Evolutionary conservation across 2,888 invertebrate species (phyloP).

Genomic region (Horisme vitalbata): DNA sequence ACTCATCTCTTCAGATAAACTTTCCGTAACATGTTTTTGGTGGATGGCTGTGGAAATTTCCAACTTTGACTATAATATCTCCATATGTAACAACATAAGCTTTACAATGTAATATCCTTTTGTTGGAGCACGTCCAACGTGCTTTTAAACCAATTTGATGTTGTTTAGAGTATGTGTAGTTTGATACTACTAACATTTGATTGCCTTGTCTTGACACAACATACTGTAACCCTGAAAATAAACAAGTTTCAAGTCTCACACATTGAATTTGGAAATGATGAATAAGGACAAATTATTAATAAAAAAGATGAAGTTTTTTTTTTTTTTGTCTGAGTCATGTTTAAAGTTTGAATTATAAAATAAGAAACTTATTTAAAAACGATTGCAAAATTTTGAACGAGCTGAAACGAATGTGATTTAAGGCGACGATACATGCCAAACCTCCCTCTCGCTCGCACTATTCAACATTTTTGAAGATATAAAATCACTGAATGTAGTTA

Average conservation of each 20-base stretch:
- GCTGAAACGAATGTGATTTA: too few species aligned
- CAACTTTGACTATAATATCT: slow-evolving; percentile 2
- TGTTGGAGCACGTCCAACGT: slow-evolving; percentile 5
- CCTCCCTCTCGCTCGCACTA: too few species aligned
- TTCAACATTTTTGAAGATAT: too few species aligned
- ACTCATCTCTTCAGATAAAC: too few species aligned
- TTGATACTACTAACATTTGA: slow-evolving; percentile 2
- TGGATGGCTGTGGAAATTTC: not conserved
- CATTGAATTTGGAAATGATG: not conserved
- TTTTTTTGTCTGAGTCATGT: not conserved
- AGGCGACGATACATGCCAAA: too few species aligned
- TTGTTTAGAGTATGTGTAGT: slow-evolving; percentile 13
- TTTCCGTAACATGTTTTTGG: not conserved
- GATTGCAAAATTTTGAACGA: too few species aligned
- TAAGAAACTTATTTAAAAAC: too few species aligned
- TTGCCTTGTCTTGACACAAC: slow-evolving; percentile 18
- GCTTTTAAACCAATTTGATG: not conserved
- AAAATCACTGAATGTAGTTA: too few species aligned
- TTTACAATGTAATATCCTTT: slow-evolving; percentile 1
- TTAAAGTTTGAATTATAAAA: too few species aligned
- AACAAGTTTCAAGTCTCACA: not conserved
- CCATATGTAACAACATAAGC: not conserved
- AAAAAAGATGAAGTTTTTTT: not conserved
- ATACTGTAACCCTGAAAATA: not conserved
- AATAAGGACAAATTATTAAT: not conserved